Conservation (phyloP, 2,113 vertebrate species). For the Regulus satrapa region DNA sequence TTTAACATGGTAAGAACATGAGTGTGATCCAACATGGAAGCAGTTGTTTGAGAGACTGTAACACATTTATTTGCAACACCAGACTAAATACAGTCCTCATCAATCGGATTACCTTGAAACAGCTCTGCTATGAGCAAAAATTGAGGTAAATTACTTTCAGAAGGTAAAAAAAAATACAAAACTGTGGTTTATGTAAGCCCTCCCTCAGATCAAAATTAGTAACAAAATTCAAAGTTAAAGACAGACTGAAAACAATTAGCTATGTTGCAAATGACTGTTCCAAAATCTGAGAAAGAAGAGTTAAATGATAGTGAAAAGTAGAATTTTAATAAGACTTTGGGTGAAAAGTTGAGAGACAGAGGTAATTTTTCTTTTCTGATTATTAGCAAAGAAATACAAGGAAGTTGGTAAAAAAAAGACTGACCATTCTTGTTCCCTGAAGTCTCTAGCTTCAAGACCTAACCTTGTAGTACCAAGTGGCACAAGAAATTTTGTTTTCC, state of each 20-base stretch:
- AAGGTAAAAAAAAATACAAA: not conserved
- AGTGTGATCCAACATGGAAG: not conserved
- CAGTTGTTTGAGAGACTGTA: not conserved
- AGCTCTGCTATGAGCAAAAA: not conserved
- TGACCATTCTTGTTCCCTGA: not conserved
- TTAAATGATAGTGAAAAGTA: not conserved
- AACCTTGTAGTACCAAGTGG: not conserved
- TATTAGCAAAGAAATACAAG: not conserved
- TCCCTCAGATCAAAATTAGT: not conserved
- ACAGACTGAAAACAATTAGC: not conserved
- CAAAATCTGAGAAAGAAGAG: not conserved
- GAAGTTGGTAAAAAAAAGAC: not conserved
- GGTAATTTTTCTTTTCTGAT: not conserved
- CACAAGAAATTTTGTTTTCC: not conserved
- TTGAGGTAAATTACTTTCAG: not conserved
- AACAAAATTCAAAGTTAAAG: not conserved
- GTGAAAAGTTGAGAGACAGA: not conserved
- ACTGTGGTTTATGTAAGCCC: not conserved
- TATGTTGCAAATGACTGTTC: not conserved
- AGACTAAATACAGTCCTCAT: not conserved
- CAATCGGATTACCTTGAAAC: not conserved
- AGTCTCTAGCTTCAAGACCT: not conserved
- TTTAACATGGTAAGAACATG: not conserved
- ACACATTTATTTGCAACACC: not conserved
- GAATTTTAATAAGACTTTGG: not conserved